Base-by-base conservation (phyloP, 2,113 vertebrate genomes). In the Pycnonotus jocosus region DNA sequence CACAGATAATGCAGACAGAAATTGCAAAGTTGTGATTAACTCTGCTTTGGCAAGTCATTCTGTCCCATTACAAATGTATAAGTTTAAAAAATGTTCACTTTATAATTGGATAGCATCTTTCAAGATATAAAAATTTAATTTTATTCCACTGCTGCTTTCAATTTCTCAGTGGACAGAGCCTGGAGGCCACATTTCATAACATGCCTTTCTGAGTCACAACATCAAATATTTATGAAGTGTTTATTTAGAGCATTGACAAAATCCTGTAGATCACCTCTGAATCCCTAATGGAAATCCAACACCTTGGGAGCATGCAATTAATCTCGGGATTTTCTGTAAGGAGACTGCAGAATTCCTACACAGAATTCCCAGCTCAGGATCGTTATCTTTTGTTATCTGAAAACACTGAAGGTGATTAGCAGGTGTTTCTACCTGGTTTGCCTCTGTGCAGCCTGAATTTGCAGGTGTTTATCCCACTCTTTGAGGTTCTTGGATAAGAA, bases 241-340 rank as follows among this genome's bases (percentile, higher is more conserved):
- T 98, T 97, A 96, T 97, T 97, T 97, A 96, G 91, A 95, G 96
- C 94, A 97, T 65, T 97, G 95, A 95, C 96, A 98, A 98, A 97
- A 97, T 96, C 90, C 73, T 78, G 68, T 57, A 83, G 88, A 96
- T 88, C 80, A 94, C 94, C 86, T 92, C 96, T 78, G 79, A 93
- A 92, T 95, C 92, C 91, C 86, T 95, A 81, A 81, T 73, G 92
- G 89, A 97, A 93, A 76, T 45, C 77, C 88, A 97, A 70, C 85
- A 91, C 90, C 48, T 85, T 66, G 90, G 88, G 62, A 96, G 23
- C 30, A 20, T 31, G 30, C 56, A 92, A 72, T 96, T 95, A 87
- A 93, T 81, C 86, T 87, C 30, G 66, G 28, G 44, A 90, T 72
- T 93, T 96, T 95, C 79, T 92, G 64, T 88, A 86, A 94, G 45